phyloP scores from a whole-genome alignment of 2,113 vertebrate genomes.

The Eublepharis macularius region DNA sequence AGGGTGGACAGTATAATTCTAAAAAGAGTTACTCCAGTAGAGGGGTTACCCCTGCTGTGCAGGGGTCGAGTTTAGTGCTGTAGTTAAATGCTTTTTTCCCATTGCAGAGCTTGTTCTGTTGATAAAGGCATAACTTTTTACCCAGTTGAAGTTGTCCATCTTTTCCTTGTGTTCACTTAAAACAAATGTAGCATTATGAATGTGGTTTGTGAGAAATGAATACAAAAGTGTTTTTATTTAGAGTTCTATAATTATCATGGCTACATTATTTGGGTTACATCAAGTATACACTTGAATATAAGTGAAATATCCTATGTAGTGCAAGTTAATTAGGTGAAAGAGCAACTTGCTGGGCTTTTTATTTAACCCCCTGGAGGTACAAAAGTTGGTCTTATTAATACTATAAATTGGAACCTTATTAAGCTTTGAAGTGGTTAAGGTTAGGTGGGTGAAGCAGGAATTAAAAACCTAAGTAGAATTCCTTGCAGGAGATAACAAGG shows the following conservation, averaged over 20 bases:
- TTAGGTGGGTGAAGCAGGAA: neutral
- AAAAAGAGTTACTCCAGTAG: too few species aligned
- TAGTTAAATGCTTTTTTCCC: too few species aligned
- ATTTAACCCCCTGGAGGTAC: neutral
- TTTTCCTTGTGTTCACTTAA: too few species aligned
- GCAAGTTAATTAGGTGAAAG: neutral
- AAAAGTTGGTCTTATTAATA: slow-evolving; percentile 20
- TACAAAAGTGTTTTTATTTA: neutral
- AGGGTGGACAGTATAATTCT: too few species aligned
- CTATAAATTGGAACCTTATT: slow-evolving; percentile 25
- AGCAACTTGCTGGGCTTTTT: neutral
- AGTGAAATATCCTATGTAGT: neutral
- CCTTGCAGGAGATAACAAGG: neutral
- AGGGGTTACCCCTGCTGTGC: too few species aligned
- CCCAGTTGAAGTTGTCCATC: too few species aligned
- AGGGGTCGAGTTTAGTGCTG: too few species aligned
- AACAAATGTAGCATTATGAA: neutral
- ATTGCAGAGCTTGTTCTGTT: too few species aligned
- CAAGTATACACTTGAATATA: neutral
- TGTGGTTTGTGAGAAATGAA: neutral
- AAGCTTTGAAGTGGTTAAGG: neutral
- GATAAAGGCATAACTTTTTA: too few species aligned
- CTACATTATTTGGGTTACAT: neutral
- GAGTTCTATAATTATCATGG: neutral
- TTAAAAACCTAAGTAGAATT: neutral